Evolutionary conservation across 2,888 invertebrate species (phyloP).

Genomic region (Melikaiella ostensackeni): DNA sequence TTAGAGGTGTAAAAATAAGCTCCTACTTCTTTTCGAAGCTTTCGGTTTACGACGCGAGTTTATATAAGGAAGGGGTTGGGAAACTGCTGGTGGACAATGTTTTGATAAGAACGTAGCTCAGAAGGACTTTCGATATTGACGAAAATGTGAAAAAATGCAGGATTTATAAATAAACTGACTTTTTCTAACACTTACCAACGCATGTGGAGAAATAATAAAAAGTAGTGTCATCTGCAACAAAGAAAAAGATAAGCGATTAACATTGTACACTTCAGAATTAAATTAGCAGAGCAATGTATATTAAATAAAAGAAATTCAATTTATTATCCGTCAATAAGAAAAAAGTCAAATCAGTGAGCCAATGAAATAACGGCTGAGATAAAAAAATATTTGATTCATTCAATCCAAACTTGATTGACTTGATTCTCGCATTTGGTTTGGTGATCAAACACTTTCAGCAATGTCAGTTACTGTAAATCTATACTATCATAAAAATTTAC

Average conservation of each 20-base stretch:
- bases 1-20: constrained; percentile 14
- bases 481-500: too few species aligned
- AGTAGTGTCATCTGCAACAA: constrained; percentile 26
- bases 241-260: not conserved
- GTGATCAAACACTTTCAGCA: too few species aligned
- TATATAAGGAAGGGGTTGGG: constrained; percentile 9
- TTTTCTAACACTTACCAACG: constrained; percentile 31
- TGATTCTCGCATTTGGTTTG: too few species aligned
- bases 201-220: not conserved
- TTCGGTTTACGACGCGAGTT: constrained; percentile 17
- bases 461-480: too few species aligned
- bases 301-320: too few species aligned
- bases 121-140: not conserved
- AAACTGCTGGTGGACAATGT: constrained; percentile 11
- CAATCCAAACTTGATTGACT: too few species aligned
- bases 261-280: too few species aligned
- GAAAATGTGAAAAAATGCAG: not conserved
- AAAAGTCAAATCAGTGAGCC: too few species aligned
- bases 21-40: constrained; percentile 2
- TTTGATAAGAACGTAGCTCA: constrained; percentile 3
- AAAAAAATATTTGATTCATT: too few species aligned
- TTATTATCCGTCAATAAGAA: too few species aligned
- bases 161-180: not conserved
- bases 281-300: too few species aligned
- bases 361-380: too few species aligned